Evolutionary conservation across 2,113 vertebrate genomes (phyloP), one percentile per base, ranked within the genome.

Genomic region (Catharus bicknelli): DNA sequence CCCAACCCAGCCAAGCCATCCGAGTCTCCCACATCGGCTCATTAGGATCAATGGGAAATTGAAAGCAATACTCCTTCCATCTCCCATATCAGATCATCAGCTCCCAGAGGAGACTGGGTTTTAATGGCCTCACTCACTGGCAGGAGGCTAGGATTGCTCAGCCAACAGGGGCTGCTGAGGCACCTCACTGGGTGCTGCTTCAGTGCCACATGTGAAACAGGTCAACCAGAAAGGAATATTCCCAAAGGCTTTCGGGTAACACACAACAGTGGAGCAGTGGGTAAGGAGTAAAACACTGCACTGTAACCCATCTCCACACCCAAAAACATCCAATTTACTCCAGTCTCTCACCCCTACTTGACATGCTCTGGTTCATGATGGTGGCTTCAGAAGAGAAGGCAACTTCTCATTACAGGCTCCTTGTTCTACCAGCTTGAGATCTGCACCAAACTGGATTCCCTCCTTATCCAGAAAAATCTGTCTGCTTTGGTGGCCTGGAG

Each of bases 291-390:
- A 75, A 82, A 53, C 53, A 64, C 5, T 1, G 6, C 51, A 70
- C 32, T 0, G 1, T 15, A 68, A 83, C 15, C 18, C 5, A 20
- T 19, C 26, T 43, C 40, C 13, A 9, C 11, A 36, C 36, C 32
- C 38, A 45, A 51, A 76, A 83, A 7, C 0, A 5, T 10, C 13
- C 32, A 5, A 27, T 51, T 80, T 51, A 58, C 2, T 16, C 12
- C 1, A 0, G 15, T 45, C 40, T 19, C 23, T 54, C 4, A 5
- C 5, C 15, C 10, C 19, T 36, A 32, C 10, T 18, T 1, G 0
- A 63, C 26, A 9, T 1, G 21, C 42, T 85, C 45, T 3, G 6
- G 18, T 43, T 82, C 25, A 13, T 8, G 21, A 55, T 0, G 2
- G 45, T 26, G n/a, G 29, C 67, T 91, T 73, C 13, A 10, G 45